Evolutionary conservation across 1,140 invertebrate species (phyloP).

Genomic region (Brachionus rubens): DNA sequence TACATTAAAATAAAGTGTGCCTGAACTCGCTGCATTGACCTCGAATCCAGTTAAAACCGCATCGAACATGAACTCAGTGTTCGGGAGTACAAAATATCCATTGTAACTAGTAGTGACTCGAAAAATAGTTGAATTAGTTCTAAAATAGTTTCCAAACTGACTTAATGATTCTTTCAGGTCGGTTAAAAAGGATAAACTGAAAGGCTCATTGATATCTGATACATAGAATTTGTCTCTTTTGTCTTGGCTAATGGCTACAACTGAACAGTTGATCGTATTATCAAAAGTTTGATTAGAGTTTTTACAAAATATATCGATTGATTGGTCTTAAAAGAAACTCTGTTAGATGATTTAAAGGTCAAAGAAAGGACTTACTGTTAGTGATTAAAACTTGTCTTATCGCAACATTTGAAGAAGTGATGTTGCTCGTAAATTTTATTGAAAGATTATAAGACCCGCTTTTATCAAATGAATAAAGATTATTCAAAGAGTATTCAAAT

Average conservation of each 20-base stretch:
- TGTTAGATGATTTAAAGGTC: neutral
- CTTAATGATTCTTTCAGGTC: too few species aligned
- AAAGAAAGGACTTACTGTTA: too few species aligned
- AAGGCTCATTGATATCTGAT: neutral
- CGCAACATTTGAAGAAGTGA: neutral
- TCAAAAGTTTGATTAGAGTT: neutral
- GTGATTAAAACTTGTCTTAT: neutral
- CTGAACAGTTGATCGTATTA: neutral
- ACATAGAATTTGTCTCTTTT: neutral
- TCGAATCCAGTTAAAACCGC: neutral
- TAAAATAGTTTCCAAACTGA: neutral
- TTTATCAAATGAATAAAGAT: too few species aligned
- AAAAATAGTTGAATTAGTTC: too few species aligned
- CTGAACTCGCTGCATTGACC: neutral
- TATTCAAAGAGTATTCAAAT: constrained; percentile 13
- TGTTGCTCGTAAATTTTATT: too few species aligned
- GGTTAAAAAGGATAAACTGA: too few species aligned
- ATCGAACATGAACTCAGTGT: constrained; percentile 1
- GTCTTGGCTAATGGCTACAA: neutral
- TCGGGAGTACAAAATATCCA: neutral
- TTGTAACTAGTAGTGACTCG: neutral
- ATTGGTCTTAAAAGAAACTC: neutral
- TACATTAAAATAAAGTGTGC: neutral
- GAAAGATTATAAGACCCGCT: too few species aligned
- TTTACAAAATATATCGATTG: neutral